Evolutionary conservation across 1,140 invertebrate genomes (phyloP).

Genomic region (Drosophila guanche): DNA sequence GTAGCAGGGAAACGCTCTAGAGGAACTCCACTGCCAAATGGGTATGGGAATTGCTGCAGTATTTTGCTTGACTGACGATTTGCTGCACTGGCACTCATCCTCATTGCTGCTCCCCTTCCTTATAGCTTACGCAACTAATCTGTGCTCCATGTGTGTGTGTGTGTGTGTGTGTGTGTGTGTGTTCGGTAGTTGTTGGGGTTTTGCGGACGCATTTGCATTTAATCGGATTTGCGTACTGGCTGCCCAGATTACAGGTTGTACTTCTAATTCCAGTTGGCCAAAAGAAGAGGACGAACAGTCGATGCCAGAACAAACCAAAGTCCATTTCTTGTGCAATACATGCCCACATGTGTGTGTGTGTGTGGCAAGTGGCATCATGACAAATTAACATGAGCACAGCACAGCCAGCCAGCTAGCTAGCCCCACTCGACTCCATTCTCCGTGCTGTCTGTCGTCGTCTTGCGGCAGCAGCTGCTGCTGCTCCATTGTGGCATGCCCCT

Average conservation of each 20-base stretch:
- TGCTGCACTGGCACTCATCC: conserved; percentile 44
- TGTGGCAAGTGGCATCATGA: conserved; percentile 68
- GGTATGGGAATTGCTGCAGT: conserved; percentile 65
- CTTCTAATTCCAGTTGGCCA: conserved; percentile 38
- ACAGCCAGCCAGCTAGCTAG: conserved; percentile 38
- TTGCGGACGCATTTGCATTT: conserved; percentile 68
- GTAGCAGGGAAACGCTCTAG: conserved; percentile 26
- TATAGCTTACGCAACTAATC: conserved; percentile 80
- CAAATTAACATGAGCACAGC: conserved; percentile 66
- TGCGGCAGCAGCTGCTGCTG: conserved; percentile 19
- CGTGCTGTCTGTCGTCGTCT: conserved; percentile 11
- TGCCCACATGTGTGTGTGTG: conserved; percentile 20
- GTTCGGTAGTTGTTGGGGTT: conserved; percentile 14
- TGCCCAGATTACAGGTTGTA: conserved; percentile 74
- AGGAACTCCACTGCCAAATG: conserved; percentile 1
- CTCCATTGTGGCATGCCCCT: conserved; percentile 9
- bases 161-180: conserved; percentile 20
- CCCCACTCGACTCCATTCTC: conserved; percentile 34
- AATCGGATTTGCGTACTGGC: conserved; percentile 66
- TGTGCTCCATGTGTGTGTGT: conserved; percentile 28
- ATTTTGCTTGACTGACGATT: conserved; percentile 59
- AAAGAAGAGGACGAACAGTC: conserved; percentile 29
- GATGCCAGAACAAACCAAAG: conserved; percentile 33
- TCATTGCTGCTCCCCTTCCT: conserved; percentile 34
- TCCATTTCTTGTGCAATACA: conserved; percentile 74